These are phyloP conservation scores for Myocastor coypus DNA, from an alignment of 2,113 vertebrate genomes.

Conservation along the genomic window DNA sequence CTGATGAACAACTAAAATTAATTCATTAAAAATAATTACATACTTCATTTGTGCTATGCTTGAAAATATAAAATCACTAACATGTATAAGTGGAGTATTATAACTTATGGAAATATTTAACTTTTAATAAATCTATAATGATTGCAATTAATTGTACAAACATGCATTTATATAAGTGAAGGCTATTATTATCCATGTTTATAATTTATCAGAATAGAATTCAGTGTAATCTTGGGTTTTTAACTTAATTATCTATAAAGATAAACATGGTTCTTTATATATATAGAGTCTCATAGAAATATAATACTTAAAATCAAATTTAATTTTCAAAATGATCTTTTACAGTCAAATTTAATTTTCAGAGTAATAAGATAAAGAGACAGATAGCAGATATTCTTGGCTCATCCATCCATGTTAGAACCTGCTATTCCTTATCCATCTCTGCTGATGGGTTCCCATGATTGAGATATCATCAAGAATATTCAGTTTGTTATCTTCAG, in stretches of 20 bases:
- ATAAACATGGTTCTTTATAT: neutral
- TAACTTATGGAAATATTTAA: neutral
- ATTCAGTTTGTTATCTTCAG: neutral
- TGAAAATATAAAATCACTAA: neutral
- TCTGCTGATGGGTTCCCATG: no score
- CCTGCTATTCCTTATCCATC: no score
- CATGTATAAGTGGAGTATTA: neutral
- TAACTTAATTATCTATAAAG: neutral
- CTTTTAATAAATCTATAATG: neutral
- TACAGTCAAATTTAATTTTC: neutral
- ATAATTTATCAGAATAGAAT: neutral
- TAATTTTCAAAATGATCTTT: neutral
- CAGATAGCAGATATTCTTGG: no score
- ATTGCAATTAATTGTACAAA: neutral
- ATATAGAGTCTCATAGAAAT: neutral
- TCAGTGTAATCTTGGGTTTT: neutral
- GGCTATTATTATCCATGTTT: neutral
- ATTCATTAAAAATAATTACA: neutral
- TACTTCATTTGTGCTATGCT: neutral
- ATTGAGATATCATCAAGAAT: no score
- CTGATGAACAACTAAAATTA: neutral
- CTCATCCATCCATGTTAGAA: no score
- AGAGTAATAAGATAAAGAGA: neutral
- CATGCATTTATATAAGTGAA: neutral
- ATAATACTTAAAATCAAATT: neutral